Conservation (phyloP, 2,113 vertebrate species). For the Zootoca vivipara region DNA sequence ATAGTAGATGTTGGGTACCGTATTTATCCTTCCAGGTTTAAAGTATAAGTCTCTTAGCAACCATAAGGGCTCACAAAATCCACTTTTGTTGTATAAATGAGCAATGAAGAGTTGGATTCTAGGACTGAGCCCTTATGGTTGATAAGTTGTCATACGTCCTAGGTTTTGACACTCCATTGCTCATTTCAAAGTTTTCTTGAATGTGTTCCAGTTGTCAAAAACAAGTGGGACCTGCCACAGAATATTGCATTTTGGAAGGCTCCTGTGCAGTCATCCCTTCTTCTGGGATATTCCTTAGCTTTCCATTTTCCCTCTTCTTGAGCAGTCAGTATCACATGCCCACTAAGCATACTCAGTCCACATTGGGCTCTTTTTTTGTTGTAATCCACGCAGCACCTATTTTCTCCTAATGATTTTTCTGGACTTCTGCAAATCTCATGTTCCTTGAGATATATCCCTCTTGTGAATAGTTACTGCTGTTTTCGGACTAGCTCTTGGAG, state of each 20-base stretch:
- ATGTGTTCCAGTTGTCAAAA: background rate
- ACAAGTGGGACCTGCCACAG: background rate
- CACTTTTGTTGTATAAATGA: too few relatives aligned
- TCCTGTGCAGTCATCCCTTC: background rate
- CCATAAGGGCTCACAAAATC: too few relatives aligned
- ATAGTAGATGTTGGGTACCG: too few relatives aligned
- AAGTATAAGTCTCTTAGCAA: too few relatives aligned
- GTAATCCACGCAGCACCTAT: background rate
- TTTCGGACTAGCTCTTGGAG: background rate
- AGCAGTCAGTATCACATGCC: too few relatives aligned
- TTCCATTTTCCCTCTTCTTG: background rate
- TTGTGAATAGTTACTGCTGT: background rate
- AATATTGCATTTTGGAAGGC: background rate
- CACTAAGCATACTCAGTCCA: too few relatives aligned
- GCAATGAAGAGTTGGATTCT: too few relatives aligned
- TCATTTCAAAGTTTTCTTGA: background rate
- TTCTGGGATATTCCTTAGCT: background rate
- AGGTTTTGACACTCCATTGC: background rate
- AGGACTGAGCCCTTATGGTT: too few relatives aligned
- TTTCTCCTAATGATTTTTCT: background rate
- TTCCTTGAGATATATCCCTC: background rate
- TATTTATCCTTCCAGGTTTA: too few relatives aligned
- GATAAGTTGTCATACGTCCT: background rate
- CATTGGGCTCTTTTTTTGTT: too few relatives aligned
- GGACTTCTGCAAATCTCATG: background rate